These are phyloP conservation scores for Pandion haliaetus DNA, from an alignment of 2,113 vertebrate species.

Conservation along the genomic window DNA sequence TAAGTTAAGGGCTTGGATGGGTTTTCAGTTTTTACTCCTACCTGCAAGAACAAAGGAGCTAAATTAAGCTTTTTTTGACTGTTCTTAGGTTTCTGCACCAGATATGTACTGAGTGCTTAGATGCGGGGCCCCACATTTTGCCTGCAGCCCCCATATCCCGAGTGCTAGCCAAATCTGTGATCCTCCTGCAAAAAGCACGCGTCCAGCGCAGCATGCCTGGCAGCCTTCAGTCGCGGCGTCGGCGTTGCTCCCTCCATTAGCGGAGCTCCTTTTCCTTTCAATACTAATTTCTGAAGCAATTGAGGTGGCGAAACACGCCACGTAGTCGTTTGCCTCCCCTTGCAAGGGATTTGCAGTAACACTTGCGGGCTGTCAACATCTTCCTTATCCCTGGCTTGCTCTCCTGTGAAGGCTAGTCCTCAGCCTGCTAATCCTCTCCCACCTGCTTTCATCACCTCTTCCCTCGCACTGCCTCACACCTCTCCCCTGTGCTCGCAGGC, in stretches of 20 bases:
- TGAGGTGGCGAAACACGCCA: fast-evolving
- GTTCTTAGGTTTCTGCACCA: not conserved
- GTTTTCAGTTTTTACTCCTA: not conserved
- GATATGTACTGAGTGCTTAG: fast-evolving
- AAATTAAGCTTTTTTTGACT: not conserved
- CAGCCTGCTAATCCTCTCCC: not conserved
- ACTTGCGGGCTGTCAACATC: not conserved
- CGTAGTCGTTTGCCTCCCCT: not conserved
- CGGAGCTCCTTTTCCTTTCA: not conserved
- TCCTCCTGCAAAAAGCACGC: fast-evolving
- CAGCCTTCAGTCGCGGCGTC: not conserved
- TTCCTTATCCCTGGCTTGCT: not conserved
- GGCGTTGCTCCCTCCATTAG: not conserved
- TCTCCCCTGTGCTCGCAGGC: not conserved
- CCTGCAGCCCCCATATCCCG: not conserved
- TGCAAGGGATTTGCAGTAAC: not conserved
- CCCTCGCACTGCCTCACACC: fast-evolving
- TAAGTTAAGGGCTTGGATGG: not conserved
- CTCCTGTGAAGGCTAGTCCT: not conserved
- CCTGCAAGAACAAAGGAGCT: not conserved
- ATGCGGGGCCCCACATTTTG: not conserved
- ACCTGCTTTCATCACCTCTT: not conserved
- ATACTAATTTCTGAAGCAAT: not conserved
- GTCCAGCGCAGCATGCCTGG: fast-evolving
- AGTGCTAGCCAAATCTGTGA: not conserved